Conservation (phyloP, 2,797 vertebrate genomes). For the Rhinophrynus dorsalis region DNA sequence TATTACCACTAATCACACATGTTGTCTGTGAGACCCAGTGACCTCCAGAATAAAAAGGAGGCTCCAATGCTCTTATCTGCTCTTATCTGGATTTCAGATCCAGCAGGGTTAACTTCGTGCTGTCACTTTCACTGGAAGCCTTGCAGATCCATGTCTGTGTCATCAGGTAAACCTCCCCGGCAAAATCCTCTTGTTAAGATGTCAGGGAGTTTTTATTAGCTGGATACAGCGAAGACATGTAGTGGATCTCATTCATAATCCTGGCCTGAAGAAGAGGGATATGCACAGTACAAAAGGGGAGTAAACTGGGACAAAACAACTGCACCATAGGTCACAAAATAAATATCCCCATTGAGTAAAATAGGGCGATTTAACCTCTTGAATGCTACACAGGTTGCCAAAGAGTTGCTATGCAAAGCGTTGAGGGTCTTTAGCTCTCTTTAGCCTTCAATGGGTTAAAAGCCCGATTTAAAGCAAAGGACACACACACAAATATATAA, state of each 20-base stretch:
- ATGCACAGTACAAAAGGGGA: too few relatives aligned
- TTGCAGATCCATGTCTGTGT: neutral
- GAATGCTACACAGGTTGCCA: too few relatives aligned
- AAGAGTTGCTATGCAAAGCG: too few relatives aligned
- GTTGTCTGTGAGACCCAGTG: neutral
- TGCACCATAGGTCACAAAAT: too few relatives aligned
- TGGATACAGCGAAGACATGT: neutral
- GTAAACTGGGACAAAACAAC: too few relatives aligned
- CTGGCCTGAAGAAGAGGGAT: neutral
- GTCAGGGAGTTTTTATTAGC: slow-evolving; percentile 25
- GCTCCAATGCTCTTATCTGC: too few relatives aligned
- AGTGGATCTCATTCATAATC: neutral
- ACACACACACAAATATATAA: too few relatives aligned
- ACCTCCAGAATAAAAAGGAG: slow-evolving; percentile 3
- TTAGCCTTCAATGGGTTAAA: too few relatives aligned
- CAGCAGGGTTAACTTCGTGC: neutral
- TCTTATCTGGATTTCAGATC: neutral
- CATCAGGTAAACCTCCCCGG: slow-evolving; percentile 8
- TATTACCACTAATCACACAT: neutral
- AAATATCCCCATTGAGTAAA: too few relatives aligned
- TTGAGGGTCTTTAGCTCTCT: too few relatives aligned
- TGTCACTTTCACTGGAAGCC: neutral
- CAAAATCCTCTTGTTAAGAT: slow-evolving; percentile 19
- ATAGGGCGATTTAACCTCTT: too few relatives aligned
- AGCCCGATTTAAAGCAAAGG: too few relatives aligned